Base-by-base conservation (phyloP, 2,113 vertebrate genomes). In the Takifugu bimaculatus region DNA sequence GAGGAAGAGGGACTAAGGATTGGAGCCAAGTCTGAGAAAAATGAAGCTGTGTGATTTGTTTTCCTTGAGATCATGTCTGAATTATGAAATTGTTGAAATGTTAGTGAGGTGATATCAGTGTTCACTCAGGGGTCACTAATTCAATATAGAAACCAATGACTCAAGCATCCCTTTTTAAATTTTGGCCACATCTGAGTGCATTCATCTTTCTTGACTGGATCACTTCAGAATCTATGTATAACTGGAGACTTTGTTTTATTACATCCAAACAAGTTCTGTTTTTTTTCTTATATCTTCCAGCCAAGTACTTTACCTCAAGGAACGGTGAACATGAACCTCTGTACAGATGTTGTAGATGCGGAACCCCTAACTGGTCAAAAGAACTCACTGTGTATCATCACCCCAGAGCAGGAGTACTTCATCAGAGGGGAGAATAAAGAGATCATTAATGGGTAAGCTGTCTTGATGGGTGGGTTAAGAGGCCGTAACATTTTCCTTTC, bases 311-410 rank as follows among this genome's bases (percentile, higher is more conserved):
- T 93, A 63, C 92, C 92, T 49, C 92, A 93, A 75, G 92, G 92
- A 51, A 93, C 92, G 0, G 92, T 93, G 42, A 93, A 93, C 82
- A 92, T 93, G 92, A 93, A 93, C 87, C 86, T 87, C 27, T 93
- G 92, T 55, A 78, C 81, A 0, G 92, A 93, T 6, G 91, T 92
- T 44, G 85, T 91, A 0, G 92, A 93, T 2, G 91, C 92, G 0
- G 92, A 93, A 65, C 90, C 92, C 32, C 91, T 90, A 79, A 93
- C 92, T 0, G 91, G 92, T 32, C 92, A 93, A 79, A 93, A 93
- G 86, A 93, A 93, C 70, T 89, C 92, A 0, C 74, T 93, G 56
- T 92, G 91, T 67, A 92, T 93, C 74, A 73, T 92, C 74, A 93
- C 91, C 0, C 91, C 91, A 0, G 92, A 93, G 9, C 92, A 91